These are phyloP conservation scores for Zenarchopterus dispar DNA, from an alignment of 2,797 vertebrate genomes.

Conservation along the genomic window DNA sequence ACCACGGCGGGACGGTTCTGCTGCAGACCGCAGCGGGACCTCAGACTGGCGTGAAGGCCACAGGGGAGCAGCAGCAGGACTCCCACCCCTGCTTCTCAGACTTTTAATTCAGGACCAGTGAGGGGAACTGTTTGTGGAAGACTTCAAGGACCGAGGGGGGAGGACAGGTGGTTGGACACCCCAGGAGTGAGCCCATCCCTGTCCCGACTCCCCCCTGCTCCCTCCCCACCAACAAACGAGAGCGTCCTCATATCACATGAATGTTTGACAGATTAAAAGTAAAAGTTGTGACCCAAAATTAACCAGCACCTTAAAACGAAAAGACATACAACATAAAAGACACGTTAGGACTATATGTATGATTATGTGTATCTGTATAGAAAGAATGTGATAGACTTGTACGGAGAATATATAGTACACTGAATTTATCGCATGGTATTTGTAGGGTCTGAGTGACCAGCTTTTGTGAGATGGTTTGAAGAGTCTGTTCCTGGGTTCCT, in stretches of 20 bases:
- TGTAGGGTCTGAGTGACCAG: slow-evolving; percentile 57
- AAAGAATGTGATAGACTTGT: slow-evolving; percentile 80
- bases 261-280: slow-evolving; percentile 73
- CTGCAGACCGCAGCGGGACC: slow-evolving; percentile 34
- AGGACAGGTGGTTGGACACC: neutral
- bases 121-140: slow-evolving; percentile 33
- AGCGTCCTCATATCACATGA: slow-evolving; percentile 78
- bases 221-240: slow-evolving; percentile 43
- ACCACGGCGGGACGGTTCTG: too few relatives aligned
- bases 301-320: slow-evolving; percentile 84
- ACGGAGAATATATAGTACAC: slow-evolving; percentile 82
- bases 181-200: slow-evolving; percentile 28
- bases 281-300: slow-evolving; percentile 73
- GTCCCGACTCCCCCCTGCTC: neutral
- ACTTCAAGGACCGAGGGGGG: slow-evolving; percentile 38
- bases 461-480: slow-evolving; percentile 53
- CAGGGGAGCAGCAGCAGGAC: slow-evolving; percentile 37
- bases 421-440: slow-evolving; percentile 80
- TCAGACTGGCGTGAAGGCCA: slow-evolving; percentile 38
- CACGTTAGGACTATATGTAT: slow-evolving; percentile 77
- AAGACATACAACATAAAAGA: slow-evolving; percentile 60
- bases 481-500: slow-evolving; percentile 54
- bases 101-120: slow-evolving; percentile 35
- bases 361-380: slow-evolving; percentile 81
- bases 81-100: slow-evolving; percentile 10